phyloP scores from a whole-genome alignment of 1,140 invertebrate genomes.

The Drosophila tsacasi region DNA sequence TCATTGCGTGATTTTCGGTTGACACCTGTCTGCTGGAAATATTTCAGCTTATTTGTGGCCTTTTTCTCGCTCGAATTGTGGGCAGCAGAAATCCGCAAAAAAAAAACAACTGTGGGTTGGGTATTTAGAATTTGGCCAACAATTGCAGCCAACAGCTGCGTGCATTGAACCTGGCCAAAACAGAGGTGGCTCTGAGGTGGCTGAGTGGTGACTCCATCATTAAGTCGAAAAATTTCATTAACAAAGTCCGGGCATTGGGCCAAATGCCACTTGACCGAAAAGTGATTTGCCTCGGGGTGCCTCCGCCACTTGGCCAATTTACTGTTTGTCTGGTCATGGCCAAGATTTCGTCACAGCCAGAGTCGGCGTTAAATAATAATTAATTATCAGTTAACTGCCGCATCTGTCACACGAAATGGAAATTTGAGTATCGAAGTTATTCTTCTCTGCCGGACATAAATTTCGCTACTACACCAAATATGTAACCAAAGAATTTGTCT shows the following conservation, averaged over 20 bases:
- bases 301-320: slow-evolving; percentile 30
- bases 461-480: slow-evolving; percentile 71
- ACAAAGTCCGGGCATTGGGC: slow-evolving; percentile 45
- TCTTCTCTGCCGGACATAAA: slow-evolving; percentile 49
- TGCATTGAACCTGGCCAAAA: slow-evolving; percentile 51
- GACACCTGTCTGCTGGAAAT: slow-evolving; percentile 49
- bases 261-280: slow-evolving; percentile 53
- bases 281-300: slow-evolving; percentile 33
- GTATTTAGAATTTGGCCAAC: slow-evolving; percentile 46
- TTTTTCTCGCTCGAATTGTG: slow-evolving; percentile 46
- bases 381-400: slow-evolving; percentile 55
- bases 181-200: slow-evolving; percentile 8
- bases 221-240: slow-evolving; percentile 42
- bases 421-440: slow-evolving; percentile 19
- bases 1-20: slow-evolving; percentile 48
- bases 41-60: slow-evolving; percentile 50
- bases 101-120: slow-evolving; percentile 36
- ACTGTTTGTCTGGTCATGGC: slow-evolving; percentile 39
- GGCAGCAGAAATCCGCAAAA: slow-evolving; percentile 32
- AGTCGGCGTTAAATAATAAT: slow-evolving; percentile 48
- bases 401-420: slow-evolving; percentile 64
- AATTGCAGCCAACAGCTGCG: slow-evolving; percentile 48
- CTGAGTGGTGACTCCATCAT: slow-evolving; percentile 26
- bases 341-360: slow-evolving; percentile 28
- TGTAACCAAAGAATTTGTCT: slow-evolving; percentile 63